Conservation (phyloP, 2,888 invertebrate species). For the Platycnemis pennipes region DNA sequence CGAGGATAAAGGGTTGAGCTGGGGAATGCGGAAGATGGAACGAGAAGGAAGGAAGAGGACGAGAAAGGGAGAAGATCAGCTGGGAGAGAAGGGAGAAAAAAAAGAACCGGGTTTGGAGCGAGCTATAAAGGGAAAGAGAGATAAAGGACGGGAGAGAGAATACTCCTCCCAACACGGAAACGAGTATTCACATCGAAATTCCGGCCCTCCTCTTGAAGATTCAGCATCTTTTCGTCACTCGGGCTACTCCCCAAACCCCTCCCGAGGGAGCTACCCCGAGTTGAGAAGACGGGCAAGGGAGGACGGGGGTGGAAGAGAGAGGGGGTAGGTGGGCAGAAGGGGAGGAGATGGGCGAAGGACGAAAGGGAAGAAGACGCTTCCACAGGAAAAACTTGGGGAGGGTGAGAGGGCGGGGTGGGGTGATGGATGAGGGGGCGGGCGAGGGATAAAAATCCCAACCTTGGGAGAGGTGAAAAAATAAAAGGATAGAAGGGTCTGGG, state of each 20-base stretch:
- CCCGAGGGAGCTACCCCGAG: neutral
- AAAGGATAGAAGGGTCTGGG: neutral
- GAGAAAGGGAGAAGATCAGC: neutral
- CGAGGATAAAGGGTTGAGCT: neutral
- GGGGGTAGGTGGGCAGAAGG: neutral
- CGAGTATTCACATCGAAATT: conserved; percentile 47
- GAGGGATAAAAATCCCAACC: neutral
- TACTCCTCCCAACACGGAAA: conserved; percentile 40
- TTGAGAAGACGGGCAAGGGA: neutral
- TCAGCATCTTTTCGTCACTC: conserved; percentile 61
- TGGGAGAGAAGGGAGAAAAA: neutral
- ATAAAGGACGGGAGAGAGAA: neutral
- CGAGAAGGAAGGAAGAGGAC: neutral
- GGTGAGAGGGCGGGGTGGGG: neutral
- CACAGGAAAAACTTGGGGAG: neutral
- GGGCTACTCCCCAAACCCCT: conserved; percentile 15
- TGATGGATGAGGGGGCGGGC: neutral
- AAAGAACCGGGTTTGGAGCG: neutral
- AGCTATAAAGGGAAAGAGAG: neutral
- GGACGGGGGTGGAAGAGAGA: neutral
- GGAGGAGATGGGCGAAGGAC: neutral
- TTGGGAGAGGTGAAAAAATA: neutral
- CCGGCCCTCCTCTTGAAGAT: conserved; percentile 56
- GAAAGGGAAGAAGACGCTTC: neutral
- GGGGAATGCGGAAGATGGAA: neutral